A percentile compares a stretch with the other conserved stretches of the same genome.
Conservation (phyloP, 2,797 vertebrate genomes). For the Chelon auratus region DNA sequence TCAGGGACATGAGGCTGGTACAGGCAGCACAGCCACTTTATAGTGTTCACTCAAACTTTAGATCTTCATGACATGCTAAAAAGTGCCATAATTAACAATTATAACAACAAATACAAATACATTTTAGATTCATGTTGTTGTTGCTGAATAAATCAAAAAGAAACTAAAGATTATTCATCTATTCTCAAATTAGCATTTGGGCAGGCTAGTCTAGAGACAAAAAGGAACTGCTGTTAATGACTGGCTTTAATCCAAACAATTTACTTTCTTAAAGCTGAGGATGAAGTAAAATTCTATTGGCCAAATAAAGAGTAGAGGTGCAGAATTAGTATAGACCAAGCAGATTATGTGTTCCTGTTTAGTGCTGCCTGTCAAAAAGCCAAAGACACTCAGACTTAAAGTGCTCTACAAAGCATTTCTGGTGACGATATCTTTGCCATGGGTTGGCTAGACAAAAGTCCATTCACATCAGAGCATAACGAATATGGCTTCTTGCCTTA, state of each 20-base stretch:
- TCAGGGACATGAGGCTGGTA: neutral
- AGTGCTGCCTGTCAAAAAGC: slow-evolving; percentile 6
- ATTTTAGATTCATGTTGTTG: too few species aligned
- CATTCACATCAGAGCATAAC: too few species aligned
- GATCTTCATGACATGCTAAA: neutral
- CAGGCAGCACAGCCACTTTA: neutral
- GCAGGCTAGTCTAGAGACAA: neutral
- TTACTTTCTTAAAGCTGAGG: neutral
- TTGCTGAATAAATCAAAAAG: neutral
- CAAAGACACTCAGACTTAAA: neutral
- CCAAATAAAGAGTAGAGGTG: slow-evolving; percentile 8
- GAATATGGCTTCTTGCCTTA: neutral
- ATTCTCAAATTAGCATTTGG: neutral
- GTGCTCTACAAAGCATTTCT: neutral
- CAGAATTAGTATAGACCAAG: slow-evolving; percentile 18
- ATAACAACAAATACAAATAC: too few species aligned
- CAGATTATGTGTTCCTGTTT: slow-evolving; percentile 13
- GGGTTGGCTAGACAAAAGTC: neutral
- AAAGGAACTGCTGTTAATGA: neutral
- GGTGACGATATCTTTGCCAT: neutral
- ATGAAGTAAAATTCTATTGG: neutral
- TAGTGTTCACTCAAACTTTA: neutral
- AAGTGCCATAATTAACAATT: neutral
- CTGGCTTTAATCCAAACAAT: slow-evolving; percentile 1
- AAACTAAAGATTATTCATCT: neutral